Evolutionary conservation across 2,797 vertebrate genomes (phyloP).

Genomic region (Anabacerthia variegaticeps): DNA sequence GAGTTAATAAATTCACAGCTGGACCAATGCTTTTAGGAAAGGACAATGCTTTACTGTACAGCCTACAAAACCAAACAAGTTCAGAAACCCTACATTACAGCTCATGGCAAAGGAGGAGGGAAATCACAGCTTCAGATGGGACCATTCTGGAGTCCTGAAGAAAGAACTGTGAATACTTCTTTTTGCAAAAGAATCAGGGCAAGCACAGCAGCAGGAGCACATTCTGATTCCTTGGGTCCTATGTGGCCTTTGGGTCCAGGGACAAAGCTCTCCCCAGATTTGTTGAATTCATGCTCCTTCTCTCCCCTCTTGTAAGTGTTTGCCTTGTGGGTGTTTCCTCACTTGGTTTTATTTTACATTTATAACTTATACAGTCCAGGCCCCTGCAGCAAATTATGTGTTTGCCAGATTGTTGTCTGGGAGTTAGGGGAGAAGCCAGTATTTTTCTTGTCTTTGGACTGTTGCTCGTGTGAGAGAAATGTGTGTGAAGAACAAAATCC

Average conservation of each 20-base stretch:
- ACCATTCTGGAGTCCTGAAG: fast-evolving
- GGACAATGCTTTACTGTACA: fast-evolving
- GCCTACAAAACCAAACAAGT: fast-evolving
- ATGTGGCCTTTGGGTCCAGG: neutral
- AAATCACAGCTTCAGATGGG: neutral
- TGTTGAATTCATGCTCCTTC: neutral
- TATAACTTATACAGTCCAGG: neutral
- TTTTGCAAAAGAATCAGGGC: neutral
- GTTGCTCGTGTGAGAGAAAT: slow-evolving; percentile 34
- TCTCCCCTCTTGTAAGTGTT: neutral
- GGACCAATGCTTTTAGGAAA: neutral
- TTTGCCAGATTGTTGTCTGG: slow-evolving; percentile 63
- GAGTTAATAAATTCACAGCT: neutral
- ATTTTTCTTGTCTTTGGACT: slow-evolving; percentile 3
- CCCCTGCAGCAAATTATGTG: slow-evolving; percentile 58
- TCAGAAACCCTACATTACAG: fast-evolving
- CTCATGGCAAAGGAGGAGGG: neutral
- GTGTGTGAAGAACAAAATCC: neutral
- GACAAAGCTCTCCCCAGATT: neutral
- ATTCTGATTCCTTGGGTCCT: neutral
- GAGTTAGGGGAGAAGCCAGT: slow-evolving; percentile 6
- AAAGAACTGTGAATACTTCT: neutral
- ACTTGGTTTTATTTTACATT: slow-evolving; percentile 45
- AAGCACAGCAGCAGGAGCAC: neutral
- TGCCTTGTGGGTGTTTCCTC: neutral